phyloP scores from a whole-genome alignment of 2,888 invertebrate species.

The Watsonalla binaria region DNA sequence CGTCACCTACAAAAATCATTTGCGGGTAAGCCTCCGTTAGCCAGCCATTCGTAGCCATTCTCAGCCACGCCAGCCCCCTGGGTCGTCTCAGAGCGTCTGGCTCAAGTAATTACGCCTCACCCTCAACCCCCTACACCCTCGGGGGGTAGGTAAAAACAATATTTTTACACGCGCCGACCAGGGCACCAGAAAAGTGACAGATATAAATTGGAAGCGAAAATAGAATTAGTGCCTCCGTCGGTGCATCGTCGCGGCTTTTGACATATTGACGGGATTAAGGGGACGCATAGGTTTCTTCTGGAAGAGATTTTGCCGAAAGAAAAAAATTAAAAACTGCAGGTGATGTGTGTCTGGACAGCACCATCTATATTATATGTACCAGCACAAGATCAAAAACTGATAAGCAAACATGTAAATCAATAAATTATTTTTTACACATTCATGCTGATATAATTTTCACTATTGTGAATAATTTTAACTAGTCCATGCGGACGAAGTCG shows the following conservation, averaged over 20 bases:
- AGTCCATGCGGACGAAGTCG: too few species aligned
- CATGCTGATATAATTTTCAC: too few species aligned
- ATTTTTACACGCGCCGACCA: slow-evolving; percentile 71
- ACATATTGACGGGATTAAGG: slow-evolving; percentile 7
- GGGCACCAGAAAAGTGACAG: slow-evolving; percentile 68
- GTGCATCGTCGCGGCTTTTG: slow-evolving; percentile 31
- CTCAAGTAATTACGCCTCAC: slow-evolving; percentile 72
- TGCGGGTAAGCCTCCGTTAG: slow-evolving; percentile 45
- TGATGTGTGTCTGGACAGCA: too few species aligned
- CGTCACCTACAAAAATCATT: slow-evolving; percentile 57
- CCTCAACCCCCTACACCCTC: slow-evolving; percentile 30
- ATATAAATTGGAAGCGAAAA: slow-evolving; percentile 72
- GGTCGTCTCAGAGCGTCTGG: slow-evolving; percentile 56
- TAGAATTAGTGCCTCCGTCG: slow-evolving; percentile 61
- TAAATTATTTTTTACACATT: too few species aligned
- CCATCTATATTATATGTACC: too few species aligned
- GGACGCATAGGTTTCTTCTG: too few species aligned
- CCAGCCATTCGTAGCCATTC: neutral
- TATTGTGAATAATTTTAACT: too few species aligned
- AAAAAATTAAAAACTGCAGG: too few species aligned
- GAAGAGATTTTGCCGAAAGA: too few species aligned
- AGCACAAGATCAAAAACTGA: too few species aligned
- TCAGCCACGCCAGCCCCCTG: slow-evolving; percentile 32
- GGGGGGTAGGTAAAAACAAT: slow-evolving; percentile 76
- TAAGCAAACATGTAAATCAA: too few species aligned